Conservation (phyloP, 2,888 invertebrate species). For the Netelia fuscicornis region DNA sequence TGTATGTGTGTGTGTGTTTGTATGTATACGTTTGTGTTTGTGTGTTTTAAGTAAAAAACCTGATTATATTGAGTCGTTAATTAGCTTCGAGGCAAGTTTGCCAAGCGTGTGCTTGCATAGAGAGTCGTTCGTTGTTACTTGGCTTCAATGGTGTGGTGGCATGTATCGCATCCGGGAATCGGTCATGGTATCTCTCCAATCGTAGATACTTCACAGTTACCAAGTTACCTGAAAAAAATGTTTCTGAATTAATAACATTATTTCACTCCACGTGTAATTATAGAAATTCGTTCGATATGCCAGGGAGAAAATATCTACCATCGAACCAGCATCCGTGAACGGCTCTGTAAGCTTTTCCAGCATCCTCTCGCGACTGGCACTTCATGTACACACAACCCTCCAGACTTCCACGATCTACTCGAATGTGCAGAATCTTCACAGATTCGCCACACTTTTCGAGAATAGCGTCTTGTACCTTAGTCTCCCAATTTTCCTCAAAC, state of each 20-base stretch:
- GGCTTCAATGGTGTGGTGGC: constrained; percentile 81
- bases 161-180: constrained; percentile 88
- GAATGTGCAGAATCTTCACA: constrained; percentile 94
- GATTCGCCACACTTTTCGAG: constrained; percentile 94
- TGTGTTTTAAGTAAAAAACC: constrained; percentile 57
- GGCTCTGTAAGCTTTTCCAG: constrained; percentile 94
- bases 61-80: constrained; percentile 70
- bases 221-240: constrained; percentile 87
- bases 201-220: constrained; percentile 98
- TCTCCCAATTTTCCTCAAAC: constrained; percentile 87
- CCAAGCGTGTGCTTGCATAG: constrained; percentile 82
- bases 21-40: not conserved
- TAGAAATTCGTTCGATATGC: constrained; percentile 15
- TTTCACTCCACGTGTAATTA: not conserved
- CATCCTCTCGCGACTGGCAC: constrained; percentile 93
- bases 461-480: constrained; percentile 94
- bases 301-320: constrained; percentile 85
- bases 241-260: constrained; percentile 90
- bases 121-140: constrained; percentile 83
- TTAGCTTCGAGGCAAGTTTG: constrained; percentile 81
- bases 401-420: constrained; percentile 91
- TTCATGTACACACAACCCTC: constrained; percentile 97
- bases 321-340: constrained; percentile 99
- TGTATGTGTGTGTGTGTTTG: not conserved
- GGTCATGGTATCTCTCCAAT: constrained; percentile 91